A percentile compares a stretch with the other conserved stretches of the same genome.
Conservation (phyloP, 2,797 vertebrate genomes). For the Sebastes nivosus region DNA sequence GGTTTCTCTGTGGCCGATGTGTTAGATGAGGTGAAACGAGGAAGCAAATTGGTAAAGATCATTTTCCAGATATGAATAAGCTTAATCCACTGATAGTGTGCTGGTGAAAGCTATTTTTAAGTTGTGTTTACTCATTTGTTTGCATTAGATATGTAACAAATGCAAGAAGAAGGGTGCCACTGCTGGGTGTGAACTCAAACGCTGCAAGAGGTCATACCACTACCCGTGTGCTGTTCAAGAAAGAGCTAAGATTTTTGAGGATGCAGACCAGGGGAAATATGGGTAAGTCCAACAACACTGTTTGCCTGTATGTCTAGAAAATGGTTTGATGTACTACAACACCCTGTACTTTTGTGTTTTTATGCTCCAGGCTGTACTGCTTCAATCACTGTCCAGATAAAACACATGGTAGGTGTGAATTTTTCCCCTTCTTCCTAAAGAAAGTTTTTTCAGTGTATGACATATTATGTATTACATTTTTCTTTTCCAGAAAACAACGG, state of each 20-base stretch:
- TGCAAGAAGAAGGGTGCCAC: conserved; percentile 77
- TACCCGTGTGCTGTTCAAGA: conserved; percentile 74
- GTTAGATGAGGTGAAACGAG: conserved; percentile 54
- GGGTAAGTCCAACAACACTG: conserved; percentile 48
- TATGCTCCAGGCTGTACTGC: conserved; percentile 70
- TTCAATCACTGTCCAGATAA: background rate
- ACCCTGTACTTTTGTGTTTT: background rate
- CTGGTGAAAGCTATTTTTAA: background rate
- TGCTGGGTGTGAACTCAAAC: conserved; percentile 75
- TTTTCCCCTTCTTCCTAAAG: background rate
- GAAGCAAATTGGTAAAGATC: conserved; percentile 67
- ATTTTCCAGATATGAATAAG: background rate
- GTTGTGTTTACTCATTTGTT: background rate
- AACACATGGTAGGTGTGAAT: conserved; percentile 32
- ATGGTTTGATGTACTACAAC: background rate
- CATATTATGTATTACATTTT: background rate
- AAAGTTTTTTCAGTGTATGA: background rate
- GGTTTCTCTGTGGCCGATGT: conserved; percentile 75
- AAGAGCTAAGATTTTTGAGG: conserved; percentile 20
- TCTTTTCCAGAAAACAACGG: background rate
- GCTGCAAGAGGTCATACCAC: conserved; percentile 79
- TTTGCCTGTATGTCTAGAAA: background rate
- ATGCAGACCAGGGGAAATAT: conserved; percentile 6
- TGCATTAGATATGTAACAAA: conserved; percentile 51
- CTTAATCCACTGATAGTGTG: background rate